Percentiles rank a stretch among this genome's conserved stretches.
Conservation (phyloP, 2,113 vertebrate species). For the Brachionichthys hirsutus region DNA sequence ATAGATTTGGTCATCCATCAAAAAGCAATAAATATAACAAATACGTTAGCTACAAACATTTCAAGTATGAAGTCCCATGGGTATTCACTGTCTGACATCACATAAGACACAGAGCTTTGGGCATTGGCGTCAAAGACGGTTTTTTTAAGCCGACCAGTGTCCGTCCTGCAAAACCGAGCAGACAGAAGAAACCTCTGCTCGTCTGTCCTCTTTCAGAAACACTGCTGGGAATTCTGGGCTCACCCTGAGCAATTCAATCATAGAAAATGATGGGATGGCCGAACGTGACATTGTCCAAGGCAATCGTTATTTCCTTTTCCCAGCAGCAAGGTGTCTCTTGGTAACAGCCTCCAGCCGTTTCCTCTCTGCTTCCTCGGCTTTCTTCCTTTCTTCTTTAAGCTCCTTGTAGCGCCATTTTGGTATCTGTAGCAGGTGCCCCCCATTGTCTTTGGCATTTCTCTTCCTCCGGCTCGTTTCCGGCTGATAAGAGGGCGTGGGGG, state of each 20-base stretch:
- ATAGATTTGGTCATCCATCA: conserved; percentile 30
- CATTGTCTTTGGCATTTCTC: conserved; percentile 78
- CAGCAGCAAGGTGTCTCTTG: conserved; percentile 67
- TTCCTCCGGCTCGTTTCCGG: conserved; percentile 79
- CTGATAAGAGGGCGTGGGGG: conserved; percentile 81
- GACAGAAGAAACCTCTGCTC: background rate
- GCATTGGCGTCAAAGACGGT: too few relatives aligned
- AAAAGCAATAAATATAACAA: conserved; percentile 77
- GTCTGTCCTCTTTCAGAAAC: conserved; percentile 9
- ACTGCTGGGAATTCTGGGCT: conserved; percentile 22
- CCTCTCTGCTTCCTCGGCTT: conserved; percentile 86
- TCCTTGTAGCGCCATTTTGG: conserved; percentile 98
- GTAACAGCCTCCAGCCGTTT: conserved; percentile 74
- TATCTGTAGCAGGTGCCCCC: conserved; percentile 81
- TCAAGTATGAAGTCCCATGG: conserved; percentile 70
- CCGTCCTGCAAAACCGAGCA: too few relatives aligned
- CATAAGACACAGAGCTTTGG: conserved; percentile 16
- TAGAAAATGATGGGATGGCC: conserved; percentile 13
- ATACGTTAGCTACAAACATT: conserved; percentile 69
- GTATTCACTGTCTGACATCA: conserved; percentile 28
- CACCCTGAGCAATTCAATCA: conserved; percentile 35
- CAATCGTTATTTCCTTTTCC: conserved; percentile 69
- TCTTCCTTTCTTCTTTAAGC: conserved; percentile 87
- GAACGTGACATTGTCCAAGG: conserved; percentile 21
- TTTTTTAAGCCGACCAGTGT: too few relatives aligned